Base-by-base conservation (phyloP, 2,797 vertebrate species). In the Tadarida brasiliensis region DNA sequence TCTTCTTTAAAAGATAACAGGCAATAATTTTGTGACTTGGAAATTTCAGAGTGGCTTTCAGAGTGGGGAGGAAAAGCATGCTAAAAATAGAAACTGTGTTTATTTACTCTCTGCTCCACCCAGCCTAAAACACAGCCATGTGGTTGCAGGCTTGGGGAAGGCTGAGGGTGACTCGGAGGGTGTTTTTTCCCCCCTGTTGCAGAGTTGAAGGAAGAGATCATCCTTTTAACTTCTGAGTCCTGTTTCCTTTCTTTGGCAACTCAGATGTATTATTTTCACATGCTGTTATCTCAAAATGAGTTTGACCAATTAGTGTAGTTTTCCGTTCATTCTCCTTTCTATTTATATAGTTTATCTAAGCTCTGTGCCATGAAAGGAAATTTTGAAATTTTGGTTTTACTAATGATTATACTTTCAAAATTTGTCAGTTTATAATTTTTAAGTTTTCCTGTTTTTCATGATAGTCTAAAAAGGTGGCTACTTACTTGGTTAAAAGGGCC, bases 21-120 rank as follows among this genome's bases (percentile, higher is more conserved):
- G 65, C 85, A 81, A 59, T 95, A 85, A 91, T 98, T 94, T 94
- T 94, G 80, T 96, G 96, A 96, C 88, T 82, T 65, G 90, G 92
- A 91, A 94, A 81, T 97, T 96, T 93, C 68, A 91, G 86, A 93
- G 94, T 95, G 81, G 77, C 91, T 91, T 96, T 93, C 68, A 91
- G 86, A 93, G 94, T 95, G 81, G 77, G 89, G 91, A 91, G 95
- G 83, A 96, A 97, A 95, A 94, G 57, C 26, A 0, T 61, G 63
- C 92, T 94, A 93, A 96, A 97, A 96, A 97, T 97, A 97, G 92
- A 87, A 76, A 20, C 67, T 35, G 44, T 92, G 90, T 95, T 93
- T 96, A 39, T 97, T 97, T 97, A 90, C 86, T 77, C 71, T 91
- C 76, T 67, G 57, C 89, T 76, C 96, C 97, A 92, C 97, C 96